These are phyloP conservation scores for Drosophila acutilabella DNA, from an alignment of 2,888 invertebrate genomes.

Conservation along the genomic window DNA sequence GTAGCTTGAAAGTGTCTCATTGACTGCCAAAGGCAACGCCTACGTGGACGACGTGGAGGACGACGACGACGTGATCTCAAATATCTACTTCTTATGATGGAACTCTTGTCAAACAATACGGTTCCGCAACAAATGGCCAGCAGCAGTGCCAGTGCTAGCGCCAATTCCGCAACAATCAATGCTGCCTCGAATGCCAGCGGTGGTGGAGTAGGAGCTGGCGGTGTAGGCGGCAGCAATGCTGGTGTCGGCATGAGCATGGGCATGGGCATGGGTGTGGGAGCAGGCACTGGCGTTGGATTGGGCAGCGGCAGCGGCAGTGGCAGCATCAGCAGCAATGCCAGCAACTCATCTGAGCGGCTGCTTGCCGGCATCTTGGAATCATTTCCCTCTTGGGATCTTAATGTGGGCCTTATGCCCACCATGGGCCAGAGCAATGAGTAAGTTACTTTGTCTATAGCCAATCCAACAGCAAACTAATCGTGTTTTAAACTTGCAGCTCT, in stretches of 20 bases:
- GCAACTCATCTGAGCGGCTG: constrained; percentile 75
- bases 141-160: constrained; percentile 62
- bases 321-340: constrained; percentile 70
- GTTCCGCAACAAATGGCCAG: constrained; percentile 77
- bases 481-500: constrained; percentile 53
- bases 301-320: constrained; percentile 53
- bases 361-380: constrained; percentile 81
- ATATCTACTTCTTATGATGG: constrained; percentile 74
- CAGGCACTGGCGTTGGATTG: constrained; percentile 15
- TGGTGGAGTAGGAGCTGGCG: neutral
- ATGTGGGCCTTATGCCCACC: constrained; percentile 68
- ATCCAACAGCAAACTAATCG: neutral
- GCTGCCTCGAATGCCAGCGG: constrained; percentile 2
- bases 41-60: constrained; percentile 30
- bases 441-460: constrained; percentile 36
- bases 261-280: too few relatives aligned
- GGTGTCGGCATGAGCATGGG: neutral
- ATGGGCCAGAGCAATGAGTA: constrained; percentile 67
- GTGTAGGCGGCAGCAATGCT: neutral
- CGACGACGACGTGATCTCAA: constrained; percentile 63
- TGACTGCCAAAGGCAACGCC: constrained; percentile 60
- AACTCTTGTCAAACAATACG: constrained; percentile 82
- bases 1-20: constrained; percentile 65
- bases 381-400: constrained; percentile 82
- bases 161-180: constrained; percentile 22